Evolutionary conservation across 2,113 vertebrate species (phyloP).

Genomic region (Isurus oxyrinchus): DNA sequence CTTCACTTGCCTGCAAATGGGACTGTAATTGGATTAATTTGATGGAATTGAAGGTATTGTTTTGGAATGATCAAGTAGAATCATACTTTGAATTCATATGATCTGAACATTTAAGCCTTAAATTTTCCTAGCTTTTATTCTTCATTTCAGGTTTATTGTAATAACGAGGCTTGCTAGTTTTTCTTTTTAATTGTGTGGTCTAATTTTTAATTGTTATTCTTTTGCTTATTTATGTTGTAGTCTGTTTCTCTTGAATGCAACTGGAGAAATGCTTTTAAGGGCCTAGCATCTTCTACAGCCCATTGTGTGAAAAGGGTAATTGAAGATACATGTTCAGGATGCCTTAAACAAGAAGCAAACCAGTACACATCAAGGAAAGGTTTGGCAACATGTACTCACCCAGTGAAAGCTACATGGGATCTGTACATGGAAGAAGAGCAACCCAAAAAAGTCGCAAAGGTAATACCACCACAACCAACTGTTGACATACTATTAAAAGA

Average conservation of each 20-base stretch:
- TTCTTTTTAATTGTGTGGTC: conserved; percentile 44
- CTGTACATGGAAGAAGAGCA: conserved; percentile 60
- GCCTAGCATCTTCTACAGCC: conserved; percentile 69
- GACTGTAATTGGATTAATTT: background rate
- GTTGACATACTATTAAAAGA: background rate
- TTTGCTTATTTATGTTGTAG: conserved; percentile 51
- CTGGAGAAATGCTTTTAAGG: conserved; percentile 79
- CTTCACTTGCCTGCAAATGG: background rate
- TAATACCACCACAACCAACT: conserved; percentile 48
- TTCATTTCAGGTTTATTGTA: background rate
- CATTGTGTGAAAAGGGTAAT: conserved; percentile 70
- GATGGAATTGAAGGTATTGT: background rate
- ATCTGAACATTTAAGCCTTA: no score
- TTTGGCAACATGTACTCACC: conserved; percentile 49
- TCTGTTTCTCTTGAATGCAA: conserved; percentile 65
- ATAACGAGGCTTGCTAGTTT: conserved; percentile 32
- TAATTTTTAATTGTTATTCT: conserved; percentile 42
- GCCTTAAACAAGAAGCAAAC: conserved; percentile 71
- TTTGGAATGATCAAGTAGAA: background rate
- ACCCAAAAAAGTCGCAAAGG: conserved; percentile 81
- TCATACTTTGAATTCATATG: background rate
- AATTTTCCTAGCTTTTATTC: no score
- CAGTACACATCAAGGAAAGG: conserved; percentile 51
- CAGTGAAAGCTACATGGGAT: conserved; percentile 52
- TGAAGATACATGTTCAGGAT: conserved; percentile 69